Evolutionary conservation across 2,113 vertebrate genomes (phyloP).

Genomic region (Bufo gargarizans): DNA sequence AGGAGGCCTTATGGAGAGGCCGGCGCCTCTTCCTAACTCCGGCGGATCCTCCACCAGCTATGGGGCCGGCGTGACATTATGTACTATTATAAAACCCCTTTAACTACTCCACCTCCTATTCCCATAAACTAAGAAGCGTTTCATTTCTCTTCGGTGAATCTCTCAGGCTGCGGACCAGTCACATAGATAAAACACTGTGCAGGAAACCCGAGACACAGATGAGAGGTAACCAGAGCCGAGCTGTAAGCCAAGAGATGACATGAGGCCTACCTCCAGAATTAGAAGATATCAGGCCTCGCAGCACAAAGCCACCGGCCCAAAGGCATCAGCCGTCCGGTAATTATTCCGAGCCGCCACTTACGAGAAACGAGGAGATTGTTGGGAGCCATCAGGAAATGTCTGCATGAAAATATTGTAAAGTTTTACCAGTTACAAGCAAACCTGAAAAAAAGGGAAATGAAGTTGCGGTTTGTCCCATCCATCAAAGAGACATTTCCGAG

Average conservation of each 20-base stretch:
- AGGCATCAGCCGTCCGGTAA: neutral
- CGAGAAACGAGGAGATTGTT: neutral
- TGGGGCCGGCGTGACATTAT: neutral
- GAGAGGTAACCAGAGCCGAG: neutral
- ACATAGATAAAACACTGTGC: constrained; percentile 1
- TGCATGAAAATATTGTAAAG: neutral
- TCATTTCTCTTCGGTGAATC: neutral
- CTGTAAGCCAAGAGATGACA: constrained; percentile 15
- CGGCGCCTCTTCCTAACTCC: too few relatives aligned
- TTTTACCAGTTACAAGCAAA: neutral
- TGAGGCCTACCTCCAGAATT: neutral
- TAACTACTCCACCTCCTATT: neutral
- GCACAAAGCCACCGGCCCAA: constrained; percentile 16
- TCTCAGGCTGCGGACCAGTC: neutral
- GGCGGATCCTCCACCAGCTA: too few relatives aligned
- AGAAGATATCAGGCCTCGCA: neutral
- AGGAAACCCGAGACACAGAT: neutral
- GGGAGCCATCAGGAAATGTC: neutral
- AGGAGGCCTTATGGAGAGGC: too few relatives aligned
- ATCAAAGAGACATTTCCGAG: constrained; percentile 35
- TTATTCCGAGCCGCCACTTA: neutral
- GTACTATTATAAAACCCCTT: neutral
- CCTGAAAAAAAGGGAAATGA: neutral
- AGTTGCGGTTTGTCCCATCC: neutral
- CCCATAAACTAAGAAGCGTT: neutral